These are phyloP conservation scores for Drosophila lutescens DNA, from an alignment of 2,888 invertebrate genomes.

Conservation along the genomic window DNA sequence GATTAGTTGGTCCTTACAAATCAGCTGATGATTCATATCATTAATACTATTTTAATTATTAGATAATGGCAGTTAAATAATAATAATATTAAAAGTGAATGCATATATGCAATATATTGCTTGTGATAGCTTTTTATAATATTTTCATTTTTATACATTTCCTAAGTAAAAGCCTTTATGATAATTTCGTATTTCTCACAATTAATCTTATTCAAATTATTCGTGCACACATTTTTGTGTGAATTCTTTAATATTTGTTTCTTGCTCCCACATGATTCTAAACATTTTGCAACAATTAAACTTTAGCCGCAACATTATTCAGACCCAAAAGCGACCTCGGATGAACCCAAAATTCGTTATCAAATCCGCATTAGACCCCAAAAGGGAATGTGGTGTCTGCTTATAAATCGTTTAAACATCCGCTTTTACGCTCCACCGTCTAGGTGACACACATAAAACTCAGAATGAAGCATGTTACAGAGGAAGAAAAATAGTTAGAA, in stretches of 20 bases:
- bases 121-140: too few species aligned
- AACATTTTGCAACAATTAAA: not conserved
- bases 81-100: too few species aligned
- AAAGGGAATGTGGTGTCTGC: constrained; percentile 33
- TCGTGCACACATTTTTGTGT: not conserved
- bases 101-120: too few species aligned
- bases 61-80: not conserved
- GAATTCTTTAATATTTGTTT: not conserved
- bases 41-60: not conserved
- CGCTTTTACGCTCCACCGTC: constrained; percentile 56
- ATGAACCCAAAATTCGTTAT: constrained; percentile 35
- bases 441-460: constrained; percentile 4
- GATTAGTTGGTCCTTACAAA: not conserved
- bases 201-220: not conserved
- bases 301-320: constrained; percentile 5
- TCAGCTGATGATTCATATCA: not conserved
- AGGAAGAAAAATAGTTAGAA: not conserved
- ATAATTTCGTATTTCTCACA: not conserved
- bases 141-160: too few species aligned
- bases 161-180: not conserved
- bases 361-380: constrained; percentile 32
- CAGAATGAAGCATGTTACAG: not conserved
- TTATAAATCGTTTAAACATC: constrained; percentile 73
- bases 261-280: not conserved
- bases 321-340: constrained; percentile 4